Evolutionary conservation across 2,113 vertebrate genomes (phyloP), one percentile per base, ranked within the genome.

Genomic region (Glaucidium brasilianum): DNA sequence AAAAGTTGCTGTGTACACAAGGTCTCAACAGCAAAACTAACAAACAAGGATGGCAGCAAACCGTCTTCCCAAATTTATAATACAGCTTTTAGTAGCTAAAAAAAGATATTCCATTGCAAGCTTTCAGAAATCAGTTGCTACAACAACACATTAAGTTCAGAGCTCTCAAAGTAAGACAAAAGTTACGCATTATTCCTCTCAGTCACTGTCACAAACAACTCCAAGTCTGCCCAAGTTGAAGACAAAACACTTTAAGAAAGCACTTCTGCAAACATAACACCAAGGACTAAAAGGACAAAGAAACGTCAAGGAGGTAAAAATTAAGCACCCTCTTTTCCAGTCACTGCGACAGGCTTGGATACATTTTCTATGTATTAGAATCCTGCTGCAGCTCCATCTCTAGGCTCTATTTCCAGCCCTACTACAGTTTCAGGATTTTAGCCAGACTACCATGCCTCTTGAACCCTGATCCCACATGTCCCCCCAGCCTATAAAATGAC

Each of bases 1-100:
- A 56, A 59, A 75, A 82, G 13, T 39, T 10, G 3, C 30, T 11
- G 3, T 2, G 0, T 26, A 34, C 10, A 6, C 5, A 2, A 80
- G 50, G 30, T 66, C 68, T 86, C 87, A 62, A 35, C 34, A 84
- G 60, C 75, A 73, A 84, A 80, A 66, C 58, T 39, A 35, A 80
- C 49, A 43, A 75, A 80, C 26, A 41, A 45, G 25, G 43, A 74
- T 5, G 10, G 60, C 73, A 85, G 50, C 52, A 78, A 90, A 69
- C 47, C 63, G 74, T 55, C 85, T 80, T n/a, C 47, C 74, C 59
- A 20, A 39, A 84, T 77, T 43, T 25, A 9, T 58, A 80, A 69
- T 35, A 58, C 25, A 3, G 14, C 26, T 59, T 72, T 64, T 35
- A 74, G 74, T 26, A 39, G 69, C 47, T 81, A 81, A 47, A 91